Base-by-base conservation (phyloP, 1,140 invertebrate species). In the Argopecten irradians region DNA sequence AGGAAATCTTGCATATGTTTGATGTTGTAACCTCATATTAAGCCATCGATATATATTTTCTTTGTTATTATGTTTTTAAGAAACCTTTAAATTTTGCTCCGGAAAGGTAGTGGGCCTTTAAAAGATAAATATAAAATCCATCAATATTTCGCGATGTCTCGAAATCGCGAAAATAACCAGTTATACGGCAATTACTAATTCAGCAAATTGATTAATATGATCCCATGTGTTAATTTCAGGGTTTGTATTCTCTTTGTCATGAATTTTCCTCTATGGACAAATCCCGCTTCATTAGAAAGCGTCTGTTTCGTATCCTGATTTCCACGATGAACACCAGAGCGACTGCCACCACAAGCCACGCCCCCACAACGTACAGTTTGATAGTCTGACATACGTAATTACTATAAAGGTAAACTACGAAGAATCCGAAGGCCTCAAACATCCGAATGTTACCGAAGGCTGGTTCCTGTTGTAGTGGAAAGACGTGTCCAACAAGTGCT, bases 381-480 rank as follows among this genome's bases (percentile, higher is more conserved):
- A 71, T 11, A 16, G n/a, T n/a, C 55, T 28, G 55, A 11, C 55
- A 71, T n/a, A 71, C 55, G n/a, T 71, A 11, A 16, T 71, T 71
- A 11, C 55, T 71, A 28, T 28, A 71, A 71, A 71, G 55, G 11
- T 71, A 71, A 22, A 71, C 55, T 16, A 71, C 55, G 11, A 71
- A 71, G 28, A 71, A 71, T n/a, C 55, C 55, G 55, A 71, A 16
- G 28, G 55, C 55, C 16, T 71, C 55, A n/a, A 71, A 71, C 55
- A 71, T 71, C 55, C 55, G 55, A 71, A 71, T 71, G n/a, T 71
- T 71, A 8, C 55, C 55, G 55, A 71, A 71, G 22, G 55, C 55
- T 28, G 55, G 55, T 71, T 71, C 55, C 55, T 71, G 55, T 71
- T 71, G 55, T 11, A 16, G 28, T 16, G 55, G 55, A 71, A 71